Conservation (phyloP, 2,113 vertebrate species). For the Zootoca vivipara region DNA sequence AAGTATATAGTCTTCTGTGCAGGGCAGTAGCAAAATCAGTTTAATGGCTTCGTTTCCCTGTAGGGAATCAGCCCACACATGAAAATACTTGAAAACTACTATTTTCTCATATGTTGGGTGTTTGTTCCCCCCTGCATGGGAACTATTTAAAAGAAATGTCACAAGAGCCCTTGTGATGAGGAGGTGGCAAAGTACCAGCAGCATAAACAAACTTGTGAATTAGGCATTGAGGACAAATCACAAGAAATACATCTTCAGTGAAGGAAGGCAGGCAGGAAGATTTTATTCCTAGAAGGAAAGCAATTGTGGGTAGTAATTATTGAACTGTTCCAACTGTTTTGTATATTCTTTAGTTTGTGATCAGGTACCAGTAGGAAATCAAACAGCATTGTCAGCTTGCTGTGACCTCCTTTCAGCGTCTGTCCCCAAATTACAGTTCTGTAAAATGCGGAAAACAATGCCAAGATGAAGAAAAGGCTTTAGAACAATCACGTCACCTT, state of each 20-base stretch:
- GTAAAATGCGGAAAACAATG: conserved; percentile 34
- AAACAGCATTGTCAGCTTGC: conserved; percentile 22
- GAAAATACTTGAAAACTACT: neutral
- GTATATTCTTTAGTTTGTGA: conserved; percentile 7
- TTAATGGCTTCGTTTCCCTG: neutral
- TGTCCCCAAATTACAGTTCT: conserved; percentile 16
- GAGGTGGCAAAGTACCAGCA: neutral
- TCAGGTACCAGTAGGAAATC: conserved; percentile 29
- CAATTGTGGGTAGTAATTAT: neutral
- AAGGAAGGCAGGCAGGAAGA: neutral
- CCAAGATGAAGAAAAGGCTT: conserved; percentile 21
- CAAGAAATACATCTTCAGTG: neutral
- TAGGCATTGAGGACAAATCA: neutral
- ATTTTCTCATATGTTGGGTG: neutral
- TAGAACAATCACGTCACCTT: neutral
- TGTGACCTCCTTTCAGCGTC: neutral
- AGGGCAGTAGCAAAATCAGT: neutral
- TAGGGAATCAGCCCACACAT: neutral
- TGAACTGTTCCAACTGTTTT: neutral
- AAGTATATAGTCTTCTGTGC: neutral
- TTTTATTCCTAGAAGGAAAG: neutral
- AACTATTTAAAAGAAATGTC: neutral
- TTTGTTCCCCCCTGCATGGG: neutral
- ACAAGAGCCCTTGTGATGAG: neutral
- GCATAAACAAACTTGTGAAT: neutral